Conservation (phyloP, 2,888 invertebrate species). For the Beris chalybata region DNA sequence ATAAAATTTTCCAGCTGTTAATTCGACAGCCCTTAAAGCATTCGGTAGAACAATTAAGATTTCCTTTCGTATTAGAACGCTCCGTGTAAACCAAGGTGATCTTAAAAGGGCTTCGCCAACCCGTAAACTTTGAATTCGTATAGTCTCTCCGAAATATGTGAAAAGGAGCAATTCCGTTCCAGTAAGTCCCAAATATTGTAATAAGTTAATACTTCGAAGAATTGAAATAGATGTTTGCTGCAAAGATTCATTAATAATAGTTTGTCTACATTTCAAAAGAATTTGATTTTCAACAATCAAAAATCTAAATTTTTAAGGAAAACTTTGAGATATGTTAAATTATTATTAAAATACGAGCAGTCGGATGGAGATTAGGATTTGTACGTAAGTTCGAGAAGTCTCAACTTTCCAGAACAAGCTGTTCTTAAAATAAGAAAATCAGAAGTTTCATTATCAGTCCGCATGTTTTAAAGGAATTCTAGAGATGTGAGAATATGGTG, state of each 20-base stretch:
- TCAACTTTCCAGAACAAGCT: too few species aligned
- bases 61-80: constrained; percentile 27
- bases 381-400: too few species aligned
- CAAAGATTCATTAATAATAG: not conserved
- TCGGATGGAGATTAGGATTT: too few species aligned
- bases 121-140: constrained; percentile 33
- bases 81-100: constrained; percentile 36
- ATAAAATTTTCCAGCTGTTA: constrained; percentile 39
- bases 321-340: too few species aligned
- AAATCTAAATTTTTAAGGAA: too few species aligned
- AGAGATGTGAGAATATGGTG: too few species aligned
- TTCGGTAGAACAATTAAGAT: constrained; percentile 34
- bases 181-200: constrained; percentile 38
- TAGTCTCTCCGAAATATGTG: constrained; percentile 36
- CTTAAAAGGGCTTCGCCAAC: constrained; percentile 37
- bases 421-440: too few species aligned
- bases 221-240: constrained; percentile 29
- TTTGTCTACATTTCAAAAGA: too few species aligned
- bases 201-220: constrained; percentile 34
- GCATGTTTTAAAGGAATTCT: too few species aligned
- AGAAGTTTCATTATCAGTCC: too few species aligned
- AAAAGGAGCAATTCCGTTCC: constrained; percentile 37
- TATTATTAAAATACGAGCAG: too few species aligned
- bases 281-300: too few species aligned
- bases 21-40: constrained; percentile 20